Percentiles rank a stretch among this genome's conserved stretches.
These are phyloP conservation scores for Leucophenga montana DNA, from an alignment of 2,888 invertebrate genomes.

Conservation along the genomic window DNA sequence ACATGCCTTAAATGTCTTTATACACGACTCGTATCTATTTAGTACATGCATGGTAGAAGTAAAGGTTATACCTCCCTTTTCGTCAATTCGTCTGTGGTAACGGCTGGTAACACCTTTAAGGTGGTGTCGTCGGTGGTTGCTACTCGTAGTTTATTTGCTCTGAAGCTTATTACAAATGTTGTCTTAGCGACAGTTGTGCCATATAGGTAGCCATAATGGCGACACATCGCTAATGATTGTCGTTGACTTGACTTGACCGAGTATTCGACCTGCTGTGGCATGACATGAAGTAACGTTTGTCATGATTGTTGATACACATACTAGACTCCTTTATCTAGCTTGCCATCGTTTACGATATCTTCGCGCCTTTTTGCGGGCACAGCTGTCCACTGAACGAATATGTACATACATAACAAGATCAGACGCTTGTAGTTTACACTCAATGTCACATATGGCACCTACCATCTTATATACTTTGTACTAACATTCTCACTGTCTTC, in stretches of 20 bases:
- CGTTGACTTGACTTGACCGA: neutral
- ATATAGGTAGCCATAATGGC: neutral
- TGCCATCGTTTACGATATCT: too few species aligned
- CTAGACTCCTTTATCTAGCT: too few species aligned
- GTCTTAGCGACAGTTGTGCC: neutral
- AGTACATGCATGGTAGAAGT: too few species aligned
- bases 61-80: too few species aligned
- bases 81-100: neutral
- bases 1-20: neutral
- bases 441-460: neutral
- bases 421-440: neutral
- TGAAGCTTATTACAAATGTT: neutral
- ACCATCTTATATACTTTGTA: too few species aligned
- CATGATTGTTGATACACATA: too few species aligned
- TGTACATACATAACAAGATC: too few species aligned
- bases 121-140: neutral
- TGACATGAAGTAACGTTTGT: too few species aligned
- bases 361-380: neutral
- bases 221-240: neutral
- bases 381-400: neutral
- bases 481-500: too few species aligned
- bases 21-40: too few species aligned
- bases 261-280: too few species aligned
- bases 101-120: slow-evolving; percentile 7
- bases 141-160: neutral